Evolutionary conservation across 2,113 vertebrate genomes (phyloP).

Genomic region (Sialia sialis): DNA sequence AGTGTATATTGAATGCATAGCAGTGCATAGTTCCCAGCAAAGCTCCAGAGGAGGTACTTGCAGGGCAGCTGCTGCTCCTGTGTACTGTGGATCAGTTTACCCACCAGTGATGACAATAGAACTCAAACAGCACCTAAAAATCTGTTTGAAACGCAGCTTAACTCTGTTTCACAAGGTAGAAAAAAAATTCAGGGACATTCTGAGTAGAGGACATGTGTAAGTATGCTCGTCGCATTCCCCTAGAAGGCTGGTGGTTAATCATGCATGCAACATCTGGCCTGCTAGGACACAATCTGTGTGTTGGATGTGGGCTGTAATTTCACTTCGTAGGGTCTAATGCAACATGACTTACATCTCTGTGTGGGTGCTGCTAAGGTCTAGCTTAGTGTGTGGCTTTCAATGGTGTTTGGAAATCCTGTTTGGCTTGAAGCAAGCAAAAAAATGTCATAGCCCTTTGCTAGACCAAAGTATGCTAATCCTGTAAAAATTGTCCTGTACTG

Average conservation of each 20-base stretch:
- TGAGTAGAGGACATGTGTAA: not conserved
- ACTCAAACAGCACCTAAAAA: not conserved
- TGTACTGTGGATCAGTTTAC: not conserved
- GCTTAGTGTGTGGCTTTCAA: not conserved
- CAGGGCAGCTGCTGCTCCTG: not conserved
- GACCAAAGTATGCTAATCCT: not conserved
- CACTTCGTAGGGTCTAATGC: not conserved
- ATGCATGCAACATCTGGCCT: not conserved
- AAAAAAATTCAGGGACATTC: not conserved
- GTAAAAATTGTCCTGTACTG: not conserved
- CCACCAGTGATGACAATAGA: not conserved
- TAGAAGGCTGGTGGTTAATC: conserved; percentile 1
- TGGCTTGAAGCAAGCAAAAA: not conserved
- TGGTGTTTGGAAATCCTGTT: not conserved
- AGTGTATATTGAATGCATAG: not conserved
- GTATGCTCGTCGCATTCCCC: not conserved
- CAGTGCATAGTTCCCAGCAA: not conserved
- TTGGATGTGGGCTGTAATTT: not conserved
- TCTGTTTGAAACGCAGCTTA: not conserved
- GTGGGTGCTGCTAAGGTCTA: not conserved
- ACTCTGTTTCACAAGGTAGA: not conserved
- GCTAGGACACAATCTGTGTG: not conserved
- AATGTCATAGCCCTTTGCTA: not conserved
- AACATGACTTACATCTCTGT: not conserved
- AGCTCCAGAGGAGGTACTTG: not conserved